phyloP scores from a whole-genome alignment of 2,113 vertebrate species.

The Sylvia atricapilla region DNA sequence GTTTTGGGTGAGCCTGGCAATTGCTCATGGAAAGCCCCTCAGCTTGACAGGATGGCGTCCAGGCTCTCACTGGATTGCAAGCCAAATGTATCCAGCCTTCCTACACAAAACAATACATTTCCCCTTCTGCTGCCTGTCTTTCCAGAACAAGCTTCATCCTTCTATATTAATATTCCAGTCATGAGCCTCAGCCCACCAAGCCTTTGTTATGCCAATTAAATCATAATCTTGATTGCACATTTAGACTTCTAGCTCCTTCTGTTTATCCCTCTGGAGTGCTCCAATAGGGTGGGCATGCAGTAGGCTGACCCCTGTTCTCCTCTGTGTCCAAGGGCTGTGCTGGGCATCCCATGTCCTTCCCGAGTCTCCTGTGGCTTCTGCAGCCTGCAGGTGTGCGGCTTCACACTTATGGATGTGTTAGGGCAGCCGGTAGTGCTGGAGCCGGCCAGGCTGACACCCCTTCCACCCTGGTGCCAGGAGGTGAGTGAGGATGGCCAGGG shows the following conservation, averaged over 20 bases:
- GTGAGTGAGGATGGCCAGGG: neutral
- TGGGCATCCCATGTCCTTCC: neutral
- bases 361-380: accelerated
- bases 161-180: conserved; percentile 40
- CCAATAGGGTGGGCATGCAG: accelerated
- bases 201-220: conserved; percentile 45
- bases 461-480: neutral
- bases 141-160: neutral
- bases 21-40: neutral
- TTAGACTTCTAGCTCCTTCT: neutral
- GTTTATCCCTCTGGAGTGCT: neutral
- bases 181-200: neutral
- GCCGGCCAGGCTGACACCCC: neutral
- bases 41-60: neutral
- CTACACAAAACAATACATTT: neutral
- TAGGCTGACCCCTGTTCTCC: neutral
- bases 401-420: accelerated
- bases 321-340: neutral
- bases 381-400: accelerated
- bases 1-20: neutral
- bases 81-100: neutral
- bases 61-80: neutral
- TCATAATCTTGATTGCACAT: conserved; percentile 6
- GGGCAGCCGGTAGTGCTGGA: accelerated
- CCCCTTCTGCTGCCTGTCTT: neutral